These are phyloP conservation scores for Sebastes umbrosus DNA, from an alignment of 2,797 vertebrate genomes.

Conservation along the genomic window DNA sequence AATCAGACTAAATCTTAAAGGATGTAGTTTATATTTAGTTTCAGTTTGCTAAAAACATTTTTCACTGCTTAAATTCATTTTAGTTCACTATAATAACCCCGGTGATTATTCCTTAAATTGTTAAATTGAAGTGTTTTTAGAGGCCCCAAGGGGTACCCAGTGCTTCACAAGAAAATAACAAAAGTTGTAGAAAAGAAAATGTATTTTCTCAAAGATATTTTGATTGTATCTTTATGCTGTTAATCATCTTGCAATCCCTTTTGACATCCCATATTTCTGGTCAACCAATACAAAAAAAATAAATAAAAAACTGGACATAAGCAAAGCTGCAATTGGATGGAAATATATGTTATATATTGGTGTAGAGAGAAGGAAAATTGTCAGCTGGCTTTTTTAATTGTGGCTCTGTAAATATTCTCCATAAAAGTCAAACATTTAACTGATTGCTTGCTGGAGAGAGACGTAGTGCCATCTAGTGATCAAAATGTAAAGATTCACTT, in stretches of 20 bases:
- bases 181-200: not conserved
- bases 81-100: too few relatives aligned
- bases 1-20: too few relatives aligned
- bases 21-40: too few relatives aligned
- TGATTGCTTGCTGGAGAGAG: not conserved
- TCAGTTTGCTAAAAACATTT: too few relatives aligned
- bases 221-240: not conserved
- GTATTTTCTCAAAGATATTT: not conserved
- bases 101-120: not conserved
- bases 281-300: not conserved
- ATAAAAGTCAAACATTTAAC: not conserved
- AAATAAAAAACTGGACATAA: not conserved
- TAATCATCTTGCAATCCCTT: not conserved
- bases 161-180: not conserved
- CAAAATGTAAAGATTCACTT: not conserved
- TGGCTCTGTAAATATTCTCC: not conserved
- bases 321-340: not conserved
- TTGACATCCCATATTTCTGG: not conserved
- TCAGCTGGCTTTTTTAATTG: not conserved
- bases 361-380: not conserved
- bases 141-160: not conserved
- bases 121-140: not conserved
- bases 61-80: too few relatives aligned
- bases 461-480: slow-evolving; percentile 47
- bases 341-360: not conserved